Percentiles rank a stretch among this genome's conserved stretches.
These are phyloP conservation scores for Phyllotreta cruciferae DNA, from an alignment of 2,888 invertebrate genomes.

Conservation along the genomic window DNA sequence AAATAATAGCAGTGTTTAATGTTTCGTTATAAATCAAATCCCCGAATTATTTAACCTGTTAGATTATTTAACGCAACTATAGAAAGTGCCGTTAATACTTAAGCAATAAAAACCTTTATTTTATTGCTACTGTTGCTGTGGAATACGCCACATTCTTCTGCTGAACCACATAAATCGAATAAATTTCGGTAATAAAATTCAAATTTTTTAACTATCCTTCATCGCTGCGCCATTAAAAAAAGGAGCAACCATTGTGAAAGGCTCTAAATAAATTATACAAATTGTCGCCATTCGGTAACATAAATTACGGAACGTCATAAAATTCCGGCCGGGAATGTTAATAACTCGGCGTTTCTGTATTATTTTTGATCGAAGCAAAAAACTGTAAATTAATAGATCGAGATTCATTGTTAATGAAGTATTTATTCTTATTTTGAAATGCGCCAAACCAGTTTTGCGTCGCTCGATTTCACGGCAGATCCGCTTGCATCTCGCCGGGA, in stretches of 20 bases:
- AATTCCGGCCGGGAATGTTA: constrained; percentile 25
- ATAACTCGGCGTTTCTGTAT: constrained; percentile 6
- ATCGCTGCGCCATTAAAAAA: constrained; percentile 16
- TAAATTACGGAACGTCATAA: constrained; percentile 20
- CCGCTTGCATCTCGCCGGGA: background rate
- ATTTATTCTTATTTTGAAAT: constrained; percentile 24
- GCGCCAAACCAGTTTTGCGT: constrained; percentile 16
- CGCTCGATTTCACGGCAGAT: constrained; percentile 12
- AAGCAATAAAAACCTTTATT: no score
- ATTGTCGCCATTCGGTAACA: constrained; percentile 22
- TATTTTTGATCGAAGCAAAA: constrained; percentile 20
- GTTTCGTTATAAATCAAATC: no score
- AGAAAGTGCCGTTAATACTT: no score
- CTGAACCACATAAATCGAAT: background rate
- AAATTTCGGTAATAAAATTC: constrained; percentile 13
- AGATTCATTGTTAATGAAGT: constrained; percentile 26
- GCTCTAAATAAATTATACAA: constrained; percentile 17
- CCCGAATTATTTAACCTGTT: no score
- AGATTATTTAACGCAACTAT: no score
- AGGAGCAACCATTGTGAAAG: constrained; percentile 19
- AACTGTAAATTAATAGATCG: constrained; percentile 27
- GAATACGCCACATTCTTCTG: background rate
- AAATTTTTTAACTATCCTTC: constrained; percentile 1
- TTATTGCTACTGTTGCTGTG: no score
- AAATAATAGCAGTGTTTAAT: no score